Conservation (phyloP, 1,140 invertebrate species). For the Venustaconcha ellipsiformis region DNA sequence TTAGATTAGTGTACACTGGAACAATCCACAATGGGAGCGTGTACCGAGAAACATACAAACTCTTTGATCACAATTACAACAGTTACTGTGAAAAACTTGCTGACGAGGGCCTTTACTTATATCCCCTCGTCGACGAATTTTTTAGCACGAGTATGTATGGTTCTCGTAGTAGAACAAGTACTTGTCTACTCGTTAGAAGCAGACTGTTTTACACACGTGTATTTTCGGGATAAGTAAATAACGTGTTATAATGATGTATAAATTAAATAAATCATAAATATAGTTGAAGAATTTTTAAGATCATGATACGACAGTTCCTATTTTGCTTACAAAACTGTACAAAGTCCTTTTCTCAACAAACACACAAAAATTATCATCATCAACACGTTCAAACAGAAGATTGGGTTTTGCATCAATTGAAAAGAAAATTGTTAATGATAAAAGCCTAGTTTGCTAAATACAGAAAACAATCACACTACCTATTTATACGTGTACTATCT, state of each 20-base stretch:
- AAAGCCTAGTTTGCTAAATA: conserved; percentile 3
- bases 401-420: background rate
- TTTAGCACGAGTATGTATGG: conserved; percentile 14
- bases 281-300: conserved; percentile 14
- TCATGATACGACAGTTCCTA: conserved; percentile 23
- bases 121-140: too few species aligned
- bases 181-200: conserved; percentile 28
- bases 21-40: conserved; percentile 34
- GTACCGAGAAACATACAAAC: conserved; percentile 20
- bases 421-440: conserved; percentile 2
- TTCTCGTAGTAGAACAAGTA: conserved; percentile 34
- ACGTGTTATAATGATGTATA: conserved; percentile 35
- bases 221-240: conserved; percentile 15
- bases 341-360: conserved; percentile 12
- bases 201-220: conserved; percentile 20
- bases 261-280: conserved; percentile 30
- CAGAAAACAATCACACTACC: background rate
- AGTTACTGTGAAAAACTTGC: too few species aligned
- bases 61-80: background rate
- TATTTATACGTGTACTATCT: background rate
- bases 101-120: too few species aligned
- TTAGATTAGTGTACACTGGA: conserved; percentile 40
- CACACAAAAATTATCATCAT: conserved; percentile 2
- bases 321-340: conserved; percentile 2
- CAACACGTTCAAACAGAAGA: conserved; percentile 4